Evolutionary conservation across 2,888 invertebrate species (phyloP).

Genomic region (Drosophila tripunctata): DNA sequence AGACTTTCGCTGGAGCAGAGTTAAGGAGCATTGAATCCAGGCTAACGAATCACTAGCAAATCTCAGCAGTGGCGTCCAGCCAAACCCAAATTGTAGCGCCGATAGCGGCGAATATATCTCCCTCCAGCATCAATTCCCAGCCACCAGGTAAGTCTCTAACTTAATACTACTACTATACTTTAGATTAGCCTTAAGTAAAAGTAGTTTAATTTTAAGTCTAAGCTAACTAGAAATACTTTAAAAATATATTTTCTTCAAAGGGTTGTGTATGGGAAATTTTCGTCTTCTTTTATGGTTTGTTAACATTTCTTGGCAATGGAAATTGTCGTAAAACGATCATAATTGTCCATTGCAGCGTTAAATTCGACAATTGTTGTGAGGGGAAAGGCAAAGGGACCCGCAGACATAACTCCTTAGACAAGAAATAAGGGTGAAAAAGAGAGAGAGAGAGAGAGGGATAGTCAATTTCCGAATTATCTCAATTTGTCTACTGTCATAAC

Average conservation of each 20-base stretch:
- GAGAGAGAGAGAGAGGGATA: slow-evolving; percentile 17
- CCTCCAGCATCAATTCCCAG: slow-evolving; percentile 86
- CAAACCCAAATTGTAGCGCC: slow-evolving; percentile 85
- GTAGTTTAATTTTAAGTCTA: background rate
- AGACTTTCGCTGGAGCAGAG: background rate
- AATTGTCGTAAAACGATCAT: slow-evolving; percentile 80
- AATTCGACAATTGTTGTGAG: slow-evolving; percentile 73
- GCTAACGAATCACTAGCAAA: slow-evolving; percentile 48
- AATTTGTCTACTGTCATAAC: slow-evolving; percentile 61
- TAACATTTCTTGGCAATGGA: slow-evolving; percentile 62
- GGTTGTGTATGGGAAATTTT: slow-evolving; percentile 23
- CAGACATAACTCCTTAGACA: slow-evolving; percentile 24
- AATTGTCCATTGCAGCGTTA: slow-evolving; percentile 82
- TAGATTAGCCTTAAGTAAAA: background rate
- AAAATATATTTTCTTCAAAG: background rate
- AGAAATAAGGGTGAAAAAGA: slow-evolving; percentile 9
- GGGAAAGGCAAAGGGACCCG: slow-evolving; percentile 25
- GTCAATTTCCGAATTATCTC: slow-evolving; percentile 48
- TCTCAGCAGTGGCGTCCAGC: slow-evolving; percentile 85
- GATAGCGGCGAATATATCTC: slow-evolving; percentile 86
- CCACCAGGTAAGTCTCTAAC: slow-evolving; percentile 82
- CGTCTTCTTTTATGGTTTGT: slow-evolving; percentile 67
- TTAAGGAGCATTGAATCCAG: slow-evolving; percentile 31
- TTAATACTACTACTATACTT: background rate
- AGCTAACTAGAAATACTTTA: background rate